A percentile compares a stretch with the other conserved stretches of the same genome.
Conservation (phyloP, 1,140 invertebrate genomes). For the Drosophila malerkotliana region DNA sequence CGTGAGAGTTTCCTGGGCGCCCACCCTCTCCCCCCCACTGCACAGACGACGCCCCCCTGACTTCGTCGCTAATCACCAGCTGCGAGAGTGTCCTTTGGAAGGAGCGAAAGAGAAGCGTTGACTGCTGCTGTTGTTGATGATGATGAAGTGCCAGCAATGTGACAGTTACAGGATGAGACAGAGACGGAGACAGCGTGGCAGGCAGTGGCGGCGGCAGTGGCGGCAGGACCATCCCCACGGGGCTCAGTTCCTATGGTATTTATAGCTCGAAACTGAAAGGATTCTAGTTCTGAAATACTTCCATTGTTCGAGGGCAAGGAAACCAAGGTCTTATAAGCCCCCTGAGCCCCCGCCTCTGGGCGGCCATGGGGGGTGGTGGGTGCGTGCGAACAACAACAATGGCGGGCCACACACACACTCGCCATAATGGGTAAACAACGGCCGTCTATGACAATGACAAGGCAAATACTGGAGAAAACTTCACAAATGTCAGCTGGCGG, state of each 20-base stretch:
- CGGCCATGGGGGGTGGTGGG: background rate
- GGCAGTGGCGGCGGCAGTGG: background rate
- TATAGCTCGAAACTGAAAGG: background rate
- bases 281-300: background rate
- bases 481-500: constrained; percentile 38
- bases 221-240: too few relatives aligned
- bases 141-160: constrained; percentile 73
- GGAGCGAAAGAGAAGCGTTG: constrained; percentile 21
- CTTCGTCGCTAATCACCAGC: constrained; percentile 63
- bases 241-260: background rate
- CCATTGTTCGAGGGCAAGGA: background rate
- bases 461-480: constrained; percentile 58
- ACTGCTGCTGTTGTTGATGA: constrained; percentile 52
- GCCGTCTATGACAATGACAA: constrained; percentile 62
- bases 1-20: constrained; percentile 39
- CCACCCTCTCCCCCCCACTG: background rate
- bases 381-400: constrained; percentile 13
- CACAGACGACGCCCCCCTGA: constrained; percentile 1
- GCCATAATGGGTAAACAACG: constrained; percentile 51
- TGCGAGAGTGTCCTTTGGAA: constrained; percentile 4
- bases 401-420: constrained; percentile 4
- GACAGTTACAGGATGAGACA: constrained; percentile 69
- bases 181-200: constrained; percentile 37
- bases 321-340: background rate
- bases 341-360: background rate